These are phyloP conservation scores for Drosophila paucipuncta DNA, from an alignment of 2,888 invertebrate genomes.

Conservation along the genomic window DNA sequence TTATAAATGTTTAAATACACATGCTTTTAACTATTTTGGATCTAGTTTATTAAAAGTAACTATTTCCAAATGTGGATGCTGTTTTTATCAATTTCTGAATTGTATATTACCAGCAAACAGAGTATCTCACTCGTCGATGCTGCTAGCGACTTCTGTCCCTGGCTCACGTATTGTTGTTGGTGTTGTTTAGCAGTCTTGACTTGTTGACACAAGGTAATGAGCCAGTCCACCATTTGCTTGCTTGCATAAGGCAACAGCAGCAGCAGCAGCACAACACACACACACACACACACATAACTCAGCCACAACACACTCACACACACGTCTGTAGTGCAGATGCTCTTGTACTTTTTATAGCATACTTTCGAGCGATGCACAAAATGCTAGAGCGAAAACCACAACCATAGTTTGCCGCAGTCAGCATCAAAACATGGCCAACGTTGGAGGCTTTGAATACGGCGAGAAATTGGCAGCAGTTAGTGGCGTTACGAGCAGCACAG, in stretches of 20 bases:
- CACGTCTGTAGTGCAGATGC: slow-evolving; percentile 20
- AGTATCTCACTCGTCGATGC: not conserved
- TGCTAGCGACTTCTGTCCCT: not conserved
- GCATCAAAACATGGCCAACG: slow-evolving; percentile 63
- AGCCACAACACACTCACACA: slow-evolving; percentile 11
- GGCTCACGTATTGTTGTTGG: slow-evolving; percentile 22
- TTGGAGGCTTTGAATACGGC: slow-evolving; percentile 51
- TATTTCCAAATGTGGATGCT: not conserved
- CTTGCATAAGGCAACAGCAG: slow-evolving; percentile 64
- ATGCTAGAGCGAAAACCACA: slow-evolving; percentile 20
- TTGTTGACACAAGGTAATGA: slow-evolving; percentile 80
- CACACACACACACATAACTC: slow-evolving; percentile 23
- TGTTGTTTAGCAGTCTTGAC: slow-evolving; percentile 63
- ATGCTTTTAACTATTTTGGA: not conserved
- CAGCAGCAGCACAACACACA: slow-evolving; percentile 3
- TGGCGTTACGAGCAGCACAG: slow-evolving; percentile 75
- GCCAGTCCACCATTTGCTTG: slow-evolving; percentile 71
- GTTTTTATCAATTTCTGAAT: not conserved
- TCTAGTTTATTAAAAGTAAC: accelerated
- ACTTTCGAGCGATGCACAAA: slow-evolving; percentile 56
- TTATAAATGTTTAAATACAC: not conserved
- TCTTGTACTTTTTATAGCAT: slow-evolving; percentile 73
- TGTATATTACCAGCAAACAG: not conserved
- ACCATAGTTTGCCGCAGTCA: slow-evolving; percentile 49
- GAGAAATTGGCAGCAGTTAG: slow-evolving; percentile 53